Percentiles rank a stretch among this genome's conserved stretches.
These are phyloP conservation scores for Pangasius djambal DNA, from an alignment of 2,797 vertebrate genomes.

Conservation along the genomic window DNA sequence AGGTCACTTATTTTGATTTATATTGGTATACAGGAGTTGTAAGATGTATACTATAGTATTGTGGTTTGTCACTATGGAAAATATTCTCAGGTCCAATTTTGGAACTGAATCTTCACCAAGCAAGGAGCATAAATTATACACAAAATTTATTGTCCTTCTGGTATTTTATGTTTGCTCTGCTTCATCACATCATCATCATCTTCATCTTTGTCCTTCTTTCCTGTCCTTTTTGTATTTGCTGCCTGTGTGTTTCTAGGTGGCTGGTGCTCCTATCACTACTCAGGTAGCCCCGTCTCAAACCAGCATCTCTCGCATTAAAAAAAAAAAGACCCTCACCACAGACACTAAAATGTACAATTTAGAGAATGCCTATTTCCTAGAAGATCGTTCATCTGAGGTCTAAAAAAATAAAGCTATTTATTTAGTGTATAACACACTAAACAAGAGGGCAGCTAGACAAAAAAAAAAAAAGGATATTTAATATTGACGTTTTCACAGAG, in stretches of 20 bases:
- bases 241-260: conserved; percentile 70
- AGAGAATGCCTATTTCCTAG: not conserved
- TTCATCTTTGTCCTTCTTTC: conserved; percentile 51
- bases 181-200: conserved; percentile 39
- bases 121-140: not conserved
- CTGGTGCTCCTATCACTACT: conserved; percentile 78
- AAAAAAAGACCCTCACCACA: conserved; percentile 35
- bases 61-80: not conserved
- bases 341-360: not conserved
- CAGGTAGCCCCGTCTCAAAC: conserved; percentile 73
- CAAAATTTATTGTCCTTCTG: not conserved
- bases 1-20: not conserved
- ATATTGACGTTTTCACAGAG: not conserved
- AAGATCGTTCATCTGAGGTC: not conserved
- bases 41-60: not conserved
- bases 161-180: not conserved
- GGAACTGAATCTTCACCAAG: not conserved
- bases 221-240: conserved; percentile 53
- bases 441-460: not conserved
- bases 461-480: not conserved
- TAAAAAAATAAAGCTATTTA: not conserved
- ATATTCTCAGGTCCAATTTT: not conserved
- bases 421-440: not conserved
- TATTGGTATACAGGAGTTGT: not conserved
- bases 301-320: conserved; percentile 40